Percentiles rank a stretch among this genome's conserved stretches.
Conservation (phyloP, 1,140 invertebrate species). For the Laodelphax striatellus region DNA sequence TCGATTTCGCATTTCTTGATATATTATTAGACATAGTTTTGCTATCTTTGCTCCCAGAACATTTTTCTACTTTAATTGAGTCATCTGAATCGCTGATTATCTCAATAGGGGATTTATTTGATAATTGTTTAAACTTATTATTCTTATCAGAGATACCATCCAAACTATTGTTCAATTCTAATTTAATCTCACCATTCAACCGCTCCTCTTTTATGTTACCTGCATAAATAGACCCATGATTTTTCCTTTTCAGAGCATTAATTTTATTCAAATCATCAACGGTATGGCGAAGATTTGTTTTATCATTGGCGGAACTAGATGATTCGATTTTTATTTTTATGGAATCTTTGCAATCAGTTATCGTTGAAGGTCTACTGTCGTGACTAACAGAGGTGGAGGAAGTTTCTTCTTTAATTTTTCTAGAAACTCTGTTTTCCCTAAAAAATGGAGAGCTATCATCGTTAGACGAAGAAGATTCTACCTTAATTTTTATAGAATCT, state of each 20-base stretch:
- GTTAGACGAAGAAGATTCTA: neutral
- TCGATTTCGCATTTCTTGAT: neutral
- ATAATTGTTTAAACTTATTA: neutral
- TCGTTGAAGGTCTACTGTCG: neutral
- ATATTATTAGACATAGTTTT: neutral
- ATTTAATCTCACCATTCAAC: too few species aligned
- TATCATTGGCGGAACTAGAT: too few species aligned
- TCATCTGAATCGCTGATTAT: neutral
- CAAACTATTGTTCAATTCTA: too few species aligned
- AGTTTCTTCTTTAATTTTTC: neutral
- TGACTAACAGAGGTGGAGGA: neutral
- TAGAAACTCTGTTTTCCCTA: neutral
- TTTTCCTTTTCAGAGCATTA: slow-evolving; percentile 31
- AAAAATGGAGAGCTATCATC: too few species aligned
- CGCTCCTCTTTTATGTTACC: neutral
- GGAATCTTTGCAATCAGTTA: neutral
- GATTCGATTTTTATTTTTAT: too few species aligned
- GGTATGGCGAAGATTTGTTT: too few species aligned
- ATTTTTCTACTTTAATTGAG: neutral
- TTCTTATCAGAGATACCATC: neutral
- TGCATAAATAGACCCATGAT: slow-evolving; percentile 32
- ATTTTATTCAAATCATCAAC: too few species aligned
- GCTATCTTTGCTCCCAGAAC: slow-evolving; percentile 1
- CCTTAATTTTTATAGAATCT: neutral
- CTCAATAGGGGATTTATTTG: neutral